phyloP scores from a whole-genome alignment of 2,888 invertebrate species.

The Euspilapteryx auroguttella region DNA sequence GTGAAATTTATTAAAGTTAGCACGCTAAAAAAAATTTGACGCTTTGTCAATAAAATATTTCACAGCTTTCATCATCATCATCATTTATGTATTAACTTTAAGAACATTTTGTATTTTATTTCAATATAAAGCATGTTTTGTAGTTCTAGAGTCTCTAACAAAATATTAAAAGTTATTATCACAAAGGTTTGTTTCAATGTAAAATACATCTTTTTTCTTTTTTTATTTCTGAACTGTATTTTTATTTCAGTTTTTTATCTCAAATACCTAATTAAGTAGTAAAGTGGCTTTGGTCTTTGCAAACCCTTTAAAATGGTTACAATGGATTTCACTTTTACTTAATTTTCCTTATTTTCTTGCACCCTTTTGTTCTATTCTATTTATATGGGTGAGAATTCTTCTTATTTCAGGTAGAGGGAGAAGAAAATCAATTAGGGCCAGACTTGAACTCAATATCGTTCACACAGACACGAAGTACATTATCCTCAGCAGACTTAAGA shows the following conservation, averaged over 20 bases:
- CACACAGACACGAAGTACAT: conserved; percentile 49
- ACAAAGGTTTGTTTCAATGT: no score
- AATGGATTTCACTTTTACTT: conserved; percentile 15
- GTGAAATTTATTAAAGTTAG: no score
- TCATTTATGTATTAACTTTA: no score
- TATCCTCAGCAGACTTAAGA: conserved; percentile 49
- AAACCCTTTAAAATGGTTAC: conserved; percentile 18
- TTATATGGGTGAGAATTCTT: conserved; percentile 58
- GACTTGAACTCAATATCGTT: conserved; percentile 51
- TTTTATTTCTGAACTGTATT: background rate
- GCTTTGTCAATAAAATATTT: no score
- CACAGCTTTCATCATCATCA: no score
- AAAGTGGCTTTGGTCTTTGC: conserved; percentile 59
- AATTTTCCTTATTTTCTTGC: conserved; percentile 6
- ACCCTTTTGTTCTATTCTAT: conserved; percentile 23
- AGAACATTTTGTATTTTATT: no score
- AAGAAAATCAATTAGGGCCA: conserved; percentile 56
- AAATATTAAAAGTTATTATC: no score
- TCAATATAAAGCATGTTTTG: no score
- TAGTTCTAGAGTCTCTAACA: no score
- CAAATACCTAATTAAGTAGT: conserved; percentile 36
- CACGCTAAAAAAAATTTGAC: no score
- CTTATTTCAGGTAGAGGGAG: conserved; percentile 61
- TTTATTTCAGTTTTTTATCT: conserved; percentile 14
- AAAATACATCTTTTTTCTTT: no score